phyloP scores from a whole-genome alignment of 2,113 vertebrate species.

The Sturnus vulgaris region DNA sequence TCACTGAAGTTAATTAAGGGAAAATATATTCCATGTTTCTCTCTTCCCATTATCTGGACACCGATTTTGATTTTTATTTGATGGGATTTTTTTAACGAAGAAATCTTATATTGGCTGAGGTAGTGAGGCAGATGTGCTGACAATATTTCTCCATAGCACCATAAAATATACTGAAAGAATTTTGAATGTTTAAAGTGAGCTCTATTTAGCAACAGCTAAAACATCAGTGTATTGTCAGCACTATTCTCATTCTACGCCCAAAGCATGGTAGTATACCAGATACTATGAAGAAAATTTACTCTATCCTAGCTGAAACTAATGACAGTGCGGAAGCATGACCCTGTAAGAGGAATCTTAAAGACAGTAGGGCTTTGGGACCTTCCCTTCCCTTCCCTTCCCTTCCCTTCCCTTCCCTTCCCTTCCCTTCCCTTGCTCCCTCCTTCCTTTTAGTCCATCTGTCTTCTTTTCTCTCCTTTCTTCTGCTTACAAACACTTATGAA shows the following conservation, averaged over 20 bases:
- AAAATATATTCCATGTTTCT: not conserved
- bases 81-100: not conserved
- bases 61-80: not conserved
- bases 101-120: not conserved
- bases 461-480: not conserved
- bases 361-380: not conserved
- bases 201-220: not conserved
- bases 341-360: not conserved
- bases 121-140: not conserved
- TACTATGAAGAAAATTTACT: not conserved
- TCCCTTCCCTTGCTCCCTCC: accelerated
- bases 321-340: not conserved
- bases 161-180: not conserved
- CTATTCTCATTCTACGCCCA: not conserved
- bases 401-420: too few species aligned
- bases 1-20: not conserved
- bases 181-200: not conserved
- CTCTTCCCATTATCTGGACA: not conserved
- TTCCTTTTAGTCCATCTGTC: not conserved
- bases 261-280: not conserved
- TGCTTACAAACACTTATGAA: not conserved
- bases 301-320: not conserved
- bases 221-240: not conserved
- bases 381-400: too few species aligned
- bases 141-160: not conserved